Evolutionary conservation across 2,888 invertebrate species (phyloP).

Genomic region (Endotricha flammealis): DNA sequence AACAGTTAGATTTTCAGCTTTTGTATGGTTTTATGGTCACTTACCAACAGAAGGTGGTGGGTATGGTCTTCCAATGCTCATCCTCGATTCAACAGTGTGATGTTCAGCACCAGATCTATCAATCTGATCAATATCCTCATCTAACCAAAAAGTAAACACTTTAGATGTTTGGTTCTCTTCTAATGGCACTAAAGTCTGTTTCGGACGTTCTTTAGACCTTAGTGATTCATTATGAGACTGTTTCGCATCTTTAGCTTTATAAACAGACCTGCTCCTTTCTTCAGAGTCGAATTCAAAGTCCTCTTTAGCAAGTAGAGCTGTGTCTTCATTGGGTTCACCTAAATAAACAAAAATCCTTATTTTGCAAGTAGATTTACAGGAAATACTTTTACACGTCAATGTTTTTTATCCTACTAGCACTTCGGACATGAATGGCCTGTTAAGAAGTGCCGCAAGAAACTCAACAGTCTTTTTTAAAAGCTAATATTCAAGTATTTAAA

Average conservation of each 20-base stretch:
- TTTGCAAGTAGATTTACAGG: no score
- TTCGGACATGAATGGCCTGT: no score
- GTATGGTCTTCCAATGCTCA: constrained; percentile 38
- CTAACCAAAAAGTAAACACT: constrained; percentile 32
- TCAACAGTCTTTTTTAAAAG: no score
- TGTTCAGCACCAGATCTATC: constrained; percentile 62
- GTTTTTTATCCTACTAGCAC: no score
- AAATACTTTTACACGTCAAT: no score
- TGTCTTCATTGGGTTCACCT: constrained; percentile 32
- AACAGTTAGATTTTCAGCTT: no score
- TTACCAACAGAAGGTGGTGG: constrained; percentile 63
- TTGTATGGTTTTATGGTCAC: constrained; percentile 18
- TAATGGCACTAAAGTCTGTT: constrained; percentile 35
- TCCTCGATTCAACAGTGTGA: constrained; percentile 48
- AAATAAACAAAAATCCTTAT: no score
- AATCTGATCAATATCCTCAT: constrained; percentile 41
- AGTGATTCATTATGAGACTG: constrained; percentile 61
- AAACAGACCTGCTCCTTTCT: constrained; percentile 24
- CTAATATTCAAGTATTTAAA: no score
- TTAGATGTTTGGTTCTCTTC: constrained; percentile 38
- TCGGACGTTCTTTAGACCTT: constrained; percentile 42
- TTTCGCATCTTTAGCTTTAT: constrained; percentile 53
- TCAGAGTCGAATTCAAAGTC: constrained; percentile 16
- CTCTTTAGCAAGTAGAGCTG: constrained; percentile 19
- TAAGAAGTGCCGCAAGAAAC: no score